A percentile compares a stretch with the other conserved stretches of the same genome.
phyloP scores from a whole-genome alignment of 2,888 invertebrate genomes.

The Melipona beecheii region DNA sequence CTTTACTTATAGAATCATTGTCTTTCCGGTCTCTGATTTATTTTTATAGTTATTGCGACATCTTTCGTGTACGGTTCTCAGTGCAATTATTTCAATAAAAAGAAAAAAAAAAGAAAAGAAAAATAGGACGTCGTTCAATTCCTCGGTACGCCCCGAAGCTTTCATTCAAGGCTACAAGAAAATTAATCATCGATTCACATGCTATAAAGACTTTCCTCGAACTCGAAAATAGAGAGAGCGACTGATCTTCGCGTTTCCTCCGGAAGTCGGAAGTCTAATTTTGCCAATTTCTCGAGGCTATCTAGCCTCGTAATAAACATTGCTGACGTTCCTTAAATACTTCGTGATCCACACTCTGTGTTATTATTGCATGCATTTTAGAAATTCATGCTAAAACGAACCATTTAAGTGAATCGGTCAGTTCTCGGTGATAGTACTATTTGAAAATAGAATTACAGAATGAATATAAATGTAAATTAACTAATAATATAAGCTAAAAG shows the following conservation, averaged over 20 bases:
- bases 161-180: background rate
- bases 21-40: background rate
- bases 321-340: background rate
- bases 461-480: too few relatives aligned
- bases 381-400: background rate
- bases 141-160: conserved; percentile 8
- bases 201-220: conserved; percentile 3
- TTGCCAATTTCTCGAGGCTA: background rate
- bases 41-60: background rate
- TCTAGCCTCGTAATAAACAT: conserved; percentile 4
- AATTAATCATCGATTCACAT: conserved; percentile 30
- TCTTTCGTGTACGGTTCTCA: background rate
- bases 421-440: too few relatives aligned
- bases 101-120: background rate
- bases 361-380: conserved; percentile 11
- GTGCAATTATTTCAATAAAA: background rate
- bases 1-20: background rate
- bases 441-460: too few relatives aligned
- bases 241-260: background rate
- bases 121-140: conserved; percentile 30
- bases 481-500: too few relatives aligned
- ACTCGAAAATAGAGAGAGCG: background rate
- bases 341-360: background rate
- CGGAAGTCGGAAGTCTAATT: conserved; percentile 29
- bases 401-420: too few relatives aligned